These are phyloP conservation scores for Drosophila sechellia DNA, from an alignment of 1,140 invertebrate genomes.

Conservation along the genomic window DNA sequence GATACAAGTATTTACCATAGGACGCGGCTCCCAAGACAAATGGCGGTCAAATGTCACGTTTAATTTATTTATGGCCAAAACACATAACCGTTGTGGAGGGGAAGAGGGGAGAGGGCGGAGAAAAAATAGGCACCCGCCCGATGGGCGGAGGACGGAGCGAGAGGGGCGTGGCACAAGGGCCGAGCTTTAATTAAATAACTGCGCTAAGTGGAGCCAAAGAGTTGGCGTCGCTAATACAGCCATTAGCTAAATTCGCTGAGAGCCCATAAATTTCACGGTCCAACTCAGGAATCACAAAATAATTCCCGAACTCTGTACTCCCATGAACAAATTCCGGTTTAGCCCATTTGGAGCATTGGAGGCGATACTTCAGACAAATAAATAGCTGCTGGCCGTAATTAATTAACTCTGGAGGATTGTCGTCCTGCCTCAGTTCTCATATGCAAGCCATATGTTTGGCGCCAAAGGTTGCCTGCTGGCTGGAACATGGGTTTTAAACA, in stretches of 20 bases:
- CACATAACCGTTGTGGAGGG: conserved; percentile 16
- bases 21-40: conserved; percentile 65
- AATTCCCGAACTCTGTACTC: conserved; percentile 19
- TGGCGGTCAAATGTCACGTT: conserved; percentile 81
- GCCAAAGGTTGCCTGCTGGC: not conserved
- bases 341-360: conserved; percentile 8
- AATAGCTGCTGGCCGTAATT: conserved; percentile 24
- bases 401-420: conserved; percentile 28
- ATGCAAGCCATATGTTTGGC: conserved; percentile 17
- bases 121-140: not conserved
- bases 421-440: conserved; percentile 1
- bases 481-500: not conserved
- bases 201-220: conserved; percentile 73
- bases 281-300: conserved; percentile 33
- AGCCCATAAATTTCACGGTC: conserved; percentile 62
- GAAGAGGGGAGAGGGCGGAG: not conserved
- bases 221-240: conserved; percentile 74
- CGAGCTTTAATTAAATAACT: conserved; percentile 77
- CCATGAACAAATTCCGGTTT: conserved; percentile 15
- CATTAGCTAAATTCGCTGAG: conserved; percentile 71
- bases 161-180: not conserved
- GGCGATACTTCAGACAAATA: conserved; percentile 18
- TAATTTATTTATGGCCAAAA: conserved; percentile 74
- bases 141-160: not conserved
- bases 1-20: conserved; percentile 71